phyloP scores from a whole-genome alignment of 2,113 vertebrate genomes.

The Hepsetus odoe region DNA sequence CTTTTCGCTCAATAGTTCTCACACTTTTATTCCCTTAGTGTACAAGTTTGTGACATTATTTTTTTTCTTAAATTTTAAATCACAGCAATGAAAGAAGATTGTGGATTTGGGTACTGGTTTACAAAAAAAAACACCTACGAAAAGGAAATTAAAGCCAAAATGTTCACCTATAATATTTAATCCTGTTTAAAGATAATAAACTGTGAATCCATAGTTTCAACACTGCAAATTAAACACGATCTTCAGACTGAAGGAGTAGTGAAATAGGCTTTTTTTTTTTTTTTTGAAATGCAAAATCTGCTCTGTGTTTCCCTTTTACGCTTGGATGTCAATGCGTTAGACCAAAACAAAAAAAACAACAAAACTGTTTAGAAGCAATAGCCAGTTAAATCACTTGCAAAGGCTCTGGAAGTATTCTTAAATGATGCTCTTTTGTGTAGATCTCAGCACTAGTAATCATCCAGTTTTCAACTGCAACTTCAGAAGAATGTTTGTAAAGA shows the following conservation, averaged over 20 bases:
- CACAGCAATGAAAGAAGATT: slow-evolving; percentile 5
- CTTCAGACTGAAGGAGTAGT: background rate
- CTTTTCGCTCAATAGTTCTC: background rate
- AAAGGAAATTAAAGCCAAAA: slow-evolving; percentile 33
- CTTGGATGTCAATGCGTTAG: too few relatives aligned
- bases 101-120: background rate
- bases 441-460: background rate
- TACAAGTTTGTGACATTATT: background rate
- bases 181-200: background rate
- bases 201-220: background rate
- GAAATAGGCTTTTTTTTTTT: too few relatives aligned
- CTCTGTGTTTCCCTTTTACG: too few relatives aligned
- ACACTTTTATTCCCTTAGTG: slow-evolving; percentile 21
- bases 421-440: too few relatives aligned
- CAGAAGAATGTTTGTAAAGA: background rate
- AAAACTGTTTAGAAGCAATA: too few relatives aligned
- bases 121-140: slow-evolving; percentile 62
- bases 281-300: too few relatives aligned
- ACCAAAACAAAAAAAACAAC: too few relatives aligned
- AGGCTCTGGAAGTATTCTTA: background rate
- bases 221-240: background rate
- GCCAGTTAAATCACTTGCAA: too few relatives aligned
- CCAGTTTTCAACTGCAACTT: background rate
- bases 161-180: background rate
- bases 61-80: background rate